Percentiles rank a stretch among this genome's conserved stretches.
phyloP scores from a whole-genome alignment of 2,113 vertebrate species.

The Arvicanthis niloticus region DNA sequence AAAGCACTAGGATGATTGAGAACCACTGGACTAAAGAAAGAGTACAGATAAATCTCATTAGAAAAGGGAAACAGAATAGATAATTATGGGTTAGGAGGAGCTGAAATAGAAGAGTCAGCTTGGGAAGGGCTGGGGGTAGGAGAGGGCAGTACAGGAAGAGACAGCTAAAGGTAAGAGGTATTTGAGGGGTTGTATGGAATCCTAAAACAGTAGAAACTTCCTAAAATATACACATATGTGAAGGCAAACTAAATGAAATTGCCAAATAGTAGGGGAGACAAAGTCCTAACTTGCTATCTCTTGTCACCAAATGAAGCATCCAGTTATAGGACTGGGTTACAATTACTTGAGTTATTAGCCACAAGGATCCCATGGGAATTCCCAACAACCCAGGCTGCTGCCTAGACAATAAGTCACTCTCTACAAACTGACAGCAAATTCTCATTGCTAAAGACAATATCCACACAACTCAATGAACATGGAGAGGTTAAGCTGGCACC shows the following conservation, averaged over 20 bases:
- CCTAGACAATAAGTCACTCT: neutral
- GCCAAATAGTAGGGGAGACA: neutral
- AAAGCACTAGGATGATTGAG: neutral
- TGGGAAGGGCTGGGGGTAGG: neutral
- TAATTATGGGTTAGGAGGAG: neutral
- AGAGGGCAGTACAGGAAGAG: neutral
- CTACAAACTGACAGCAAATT: neutral
- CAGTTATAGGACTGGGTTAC: neutral
- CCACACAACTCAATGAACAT: neutral
- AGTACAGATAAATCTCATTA: neutral
- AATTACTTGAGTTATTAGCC: neutral
- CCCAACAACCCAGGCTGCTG: neutral
- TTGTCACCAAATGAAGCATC: neutral
- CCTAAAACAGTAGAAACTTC: neutral
- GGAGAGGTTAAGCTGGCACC: neutral
- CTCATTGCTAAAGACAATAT: neutral
- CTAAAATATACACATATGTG: neutral
- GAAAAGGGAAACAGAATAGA: neutral
- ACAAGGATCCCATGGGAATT: neutral
- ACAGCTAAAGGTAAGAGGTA: neutral
- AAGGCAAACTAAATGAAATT: neutral
- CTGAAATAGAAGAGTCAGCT: too few relatives aligned
- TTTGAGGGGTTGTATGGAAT: neutral
- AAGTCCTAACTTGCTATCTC: neutral
- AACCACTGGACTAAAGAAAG: neutral